These are phyloP conservation scores for Aporrectodea caliginosa DNA, from an alignment of 1,140 invertebrate genomes.

Conservation along the genomic window DNA sequence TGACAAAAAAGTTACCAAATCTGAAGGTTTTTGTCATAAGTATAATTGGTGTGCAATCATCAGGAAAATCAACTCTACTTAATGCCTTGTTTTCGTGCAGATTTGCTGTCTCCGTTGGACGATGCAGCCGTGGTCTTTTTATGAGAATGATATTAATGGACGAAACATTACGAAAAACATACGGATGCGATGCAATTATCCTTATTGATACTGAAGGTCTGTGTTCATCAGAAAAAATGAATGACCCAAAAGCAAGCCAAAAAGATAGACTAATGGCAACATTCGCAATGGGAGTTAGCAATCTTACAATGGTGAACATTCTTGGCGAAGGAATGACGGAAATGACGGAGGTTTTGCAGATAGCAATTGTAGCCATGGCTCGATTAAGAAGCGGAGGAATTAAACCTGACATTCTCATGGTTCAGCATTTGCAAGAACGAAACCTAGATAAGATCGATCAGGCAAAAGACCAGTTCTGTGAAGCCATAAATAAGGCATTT, in stretches of 20 bases:
- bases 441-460: background rate
- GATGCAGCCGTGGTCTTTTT: slow-evolving; percentile 31
- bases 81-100: slow-evolving; percentile 26
- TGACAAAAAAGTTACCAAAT: background rate
- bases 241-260: background rate
- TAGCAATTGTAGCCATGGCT: background rate
- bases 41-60: slow-evolving; percentile 26
- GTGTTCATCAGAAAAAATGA: background rate
- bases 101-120: slow-evolving; percentile 30
- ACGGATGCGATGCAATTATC: background rate
- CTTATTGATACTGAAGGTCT: background rate
- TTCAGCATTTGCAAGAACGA: slow-evolving; percentile 2
- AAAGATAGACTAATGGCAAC: background rate
- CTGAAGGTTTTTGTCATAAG: slow-evolving; percentile 10
- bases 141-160: background rate
- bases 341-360: background rate
- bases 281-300: background rate
- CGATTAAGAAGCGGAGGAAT: background rate
- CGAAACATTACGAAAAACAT: background rate
- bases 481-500: background rate
- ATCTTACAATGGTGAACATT: background rate
- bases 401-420: background rate
- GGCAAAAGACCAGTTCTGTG: background rate
- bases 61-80: slow-evolving; percentile 27
- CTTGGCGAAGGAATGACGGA: background rate